phyloP scores from a whole-genome alignment of 2,888 invertebrate genomes.

The Spilarctia lutea region DNA sequence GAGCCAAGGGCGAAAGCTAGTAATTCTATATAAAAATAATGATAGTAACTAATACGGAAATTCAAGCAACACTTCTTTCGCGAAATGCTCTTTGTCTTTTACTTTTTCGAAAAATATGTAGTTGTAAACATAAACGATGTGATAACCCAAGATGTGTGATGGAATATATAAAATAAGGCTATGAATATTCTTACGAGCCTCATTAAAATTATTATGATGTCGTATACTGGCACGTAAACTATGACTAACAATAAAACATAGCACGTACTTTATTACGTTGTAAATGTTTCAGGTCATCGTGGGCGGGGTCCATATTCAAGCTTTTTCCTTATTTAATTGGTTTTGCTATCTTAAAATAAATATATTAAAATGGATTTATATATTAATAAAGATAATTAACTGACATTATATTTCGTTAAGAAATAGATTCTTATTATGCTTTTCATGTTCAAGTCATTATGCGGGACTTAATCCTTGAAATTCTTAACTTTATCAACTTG shows the following conservation, averaged over 20 bases:
- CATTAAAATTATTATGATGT: constrained; percentile 58
- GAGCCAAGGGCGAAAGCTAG: too few species aligned
- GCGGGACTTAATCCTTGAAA: too few species aligned
- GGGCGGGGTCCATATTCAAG: constrained; percentile 5
- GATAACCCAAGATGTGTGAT: constrained; percentile 1
- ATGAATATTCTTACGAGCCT: constrained; percentile 63
- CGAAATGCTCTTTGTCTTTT: too few species aligned
- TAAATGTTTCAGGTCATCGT: constrained; percentile 16
- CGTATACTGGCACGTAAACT: constrained; percentile 40
- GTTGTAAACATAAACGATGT: neutral
- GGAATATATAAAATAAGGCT: constrained; percentile 60
- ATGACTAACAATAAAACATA: constrained; percentile 41
- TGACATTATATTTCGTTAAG: neutral
- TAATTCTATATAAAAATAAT: neutral
- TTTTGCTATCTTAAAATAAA: neutral
- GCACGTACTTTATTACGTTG: constrained; percentile 18
- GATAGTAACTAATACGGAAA: too few species aligned
- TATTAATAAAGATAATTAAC: neutral
- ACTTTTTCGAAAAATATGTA: neutral
- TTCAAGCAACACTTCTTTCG: too few species aligned
- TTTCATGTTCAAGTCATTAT: too few species aligned
- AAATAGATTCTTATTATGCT: neutral
- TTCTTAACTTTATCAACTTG: too few species aligned
- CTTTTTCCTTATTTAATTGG: neutral
- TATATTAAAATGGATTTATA: neutral